Evolutionary conservation across 2,888 invertebrate genomes (phyloP).

Genomic region (Dichetophora obliterata): DNA sequence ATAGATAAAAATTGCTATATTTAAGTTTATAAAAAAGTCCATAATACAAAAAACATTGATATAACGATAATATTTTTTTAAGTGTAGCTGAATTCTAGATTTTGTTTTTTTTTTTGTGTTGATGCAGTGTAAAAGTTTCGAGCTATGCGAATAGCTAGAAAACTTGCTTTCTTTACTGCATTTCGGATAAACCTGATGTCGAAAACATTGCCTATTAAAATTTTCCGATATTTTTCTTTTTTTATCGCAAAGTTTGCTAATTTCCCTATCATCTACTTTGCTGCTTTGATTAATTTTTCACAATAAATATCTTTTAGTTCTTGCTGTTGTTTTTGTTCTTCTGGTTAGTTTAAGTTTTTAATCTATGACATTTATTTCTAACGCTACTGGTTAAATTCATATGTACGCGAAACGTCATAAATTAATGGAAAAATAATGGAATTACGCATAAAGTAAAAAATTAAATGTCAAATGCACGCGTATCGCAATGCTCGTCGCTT

Average conservation of each 20-base stretch:
- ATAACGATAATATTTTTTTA: too few species aligned
- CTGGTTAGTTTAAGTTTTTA: constrained; percentile 30
- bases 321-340: neutral
- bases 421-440: constrained; percentile 49
- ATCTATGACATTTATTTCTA: constrained; percentile 8
- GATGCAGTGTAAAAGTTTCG: too few species aligned
- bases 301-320: neutral
- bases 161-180: too few species aligned
- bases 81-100: too few species aligned
- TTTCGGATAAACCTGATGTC: neutral
- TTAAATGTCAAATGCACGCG: constrained; percentile 31
- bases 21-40: neutral
- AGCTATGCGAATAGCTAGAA: too few species aligned
- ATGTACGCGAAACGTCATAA: constrained; percentile 14
- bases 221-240: neutral
- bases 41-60: too few species aligned
- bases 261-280: neutral
- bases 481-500: constrained; percentile 18
- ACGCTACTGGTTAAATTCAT: constrained; percentile 13
- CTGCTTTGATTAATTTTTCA: neutral
- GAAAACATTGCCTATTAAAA: neutral
- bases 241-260: neutral
- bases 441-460: constrained; percentile 50
- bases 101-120: too few species aligned
- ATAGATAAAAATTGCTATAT: neutral